Evolutionary conservation across 2,797 vertebrate genomes (phyloP).

Genomic region (Chanos chanos): DNA sequence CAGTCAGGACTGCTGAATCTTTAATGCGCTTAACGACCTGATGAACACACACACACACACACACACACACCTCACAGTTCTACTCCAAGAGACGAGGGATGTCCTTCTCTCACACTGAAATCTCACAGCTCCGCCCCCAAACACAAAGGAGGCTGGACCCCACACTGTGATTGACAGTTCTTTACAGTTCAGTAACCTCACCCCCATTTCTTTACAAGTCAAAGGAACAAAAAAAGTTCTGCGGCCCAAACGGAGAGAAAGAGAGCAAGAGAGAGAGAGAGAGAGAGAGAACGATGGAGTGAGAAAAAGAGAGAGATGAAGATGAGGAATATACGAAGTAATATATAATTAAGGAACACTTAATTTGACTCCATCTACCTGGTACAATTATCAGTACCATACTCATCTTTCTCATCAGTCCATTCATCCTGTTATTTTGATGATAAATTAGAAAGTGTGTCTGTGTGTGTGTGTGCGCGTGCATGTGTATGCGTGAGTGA

Average conservation of each 20-base stretch:
- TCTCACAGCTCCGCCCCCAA: too few relatives aligned
- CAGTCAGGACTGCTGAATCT: too few relatives aligned
- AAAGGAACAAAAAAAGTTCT: not conserved
- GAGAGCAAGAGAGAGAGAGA: not conserved
- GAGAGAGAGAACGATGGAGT: conserved; percentile 9
- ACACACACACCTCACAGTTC: not conserved
- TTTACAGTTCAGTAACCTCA: conserved; percentile 1
- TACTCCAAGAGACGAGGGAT: too few relatives aligned
- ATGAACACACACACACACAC: too few relatives aligned
- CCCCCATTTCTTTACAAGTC: not conserved
- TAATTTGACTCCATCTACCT: too few relatives aligned
- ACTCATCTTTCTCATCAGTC: too few relatives aligned
- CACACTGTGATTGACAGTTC: conserved; percentile 7
- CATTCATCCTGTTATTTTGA: not conserved
- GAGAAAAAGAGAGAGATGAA: not conserved
- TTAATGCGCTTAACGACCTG: too few relatives aligned
- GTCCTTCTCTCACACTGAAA: too few relatives aligned
- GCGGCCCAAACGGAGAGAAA: too few relatives aligned
- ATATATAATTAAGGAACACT: too few relatives aligned
- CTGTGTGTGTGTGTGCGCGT: conserved; percentile 16
- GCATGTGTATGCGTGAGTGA: conserved; percentile 20
- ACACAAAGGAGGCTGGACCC: conserved; percentile 1
- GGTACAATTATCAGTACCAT: too few relatives aligned
- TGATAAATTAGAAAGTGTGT: not conserved
- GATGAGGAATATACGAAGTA: not conserved